Evolutionary conservation across 2,888 invertebrate genomes (phyloP), one percentile per base, ranked within the genome.

Genomic region (Spialia ferax): DNA sequence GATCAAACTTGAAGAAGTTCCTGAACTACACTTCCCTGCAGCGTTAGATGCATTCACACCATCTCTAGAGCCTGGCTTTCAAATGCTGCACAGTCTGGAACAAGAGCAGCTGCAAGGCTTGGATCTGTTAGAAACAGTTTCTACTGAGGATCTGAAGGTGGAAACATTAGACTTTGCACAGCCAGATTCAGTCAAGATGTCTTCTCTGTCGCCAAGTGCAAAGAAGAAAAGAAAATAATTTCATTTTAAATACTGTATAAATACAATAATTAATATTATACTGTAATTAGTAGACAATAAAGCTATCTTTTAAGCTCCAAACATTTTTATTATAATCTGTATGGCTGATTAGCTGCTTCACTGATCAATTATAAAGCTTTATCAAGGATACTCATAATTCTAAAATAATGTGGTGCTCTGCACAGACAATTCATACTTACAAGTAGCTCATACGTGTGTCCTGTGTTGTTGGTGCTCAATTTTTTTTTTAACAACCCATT

Each of bases 51-150:
- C 93, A 0, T 94, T 94, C 65, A 94, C 94, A 60, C 95, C 95
- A 0, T 95, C 95, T 10, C 83, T 95, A 35, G 95, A 95, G 76
- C 95, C 95, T 35, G 95, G 95, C 0, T 95, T 95, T 77, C 95
- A 95, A 83, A 95, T 95, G 95, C 85, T 95, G 68, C 95, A 95
- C 63, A 95, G 94, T 70, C 84, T 95, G 63, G 95, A 95, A 77
- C 95, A 95, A 75, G 95, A 95, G 63, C 94, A 94, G 71, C 71
- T 92, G 0, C 91, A 93, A 73, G 90, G 91, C 0, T 74, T 94
- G 29, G 93, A 93, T 45, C 82, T 93, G 1, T 73, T 94, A 2
- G 93, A 93, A 71, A 79, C 88, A 1, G 90, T 92, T 2, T 77
- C 85, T 23, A 75, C 82, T 45, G 91, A 92, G 75, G 93, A 93